These are phyloP conservation scores for Naja naja DNA, from an alignment of 2,113 vertebrate genomes.

Conservation along the genomic window DNA sequence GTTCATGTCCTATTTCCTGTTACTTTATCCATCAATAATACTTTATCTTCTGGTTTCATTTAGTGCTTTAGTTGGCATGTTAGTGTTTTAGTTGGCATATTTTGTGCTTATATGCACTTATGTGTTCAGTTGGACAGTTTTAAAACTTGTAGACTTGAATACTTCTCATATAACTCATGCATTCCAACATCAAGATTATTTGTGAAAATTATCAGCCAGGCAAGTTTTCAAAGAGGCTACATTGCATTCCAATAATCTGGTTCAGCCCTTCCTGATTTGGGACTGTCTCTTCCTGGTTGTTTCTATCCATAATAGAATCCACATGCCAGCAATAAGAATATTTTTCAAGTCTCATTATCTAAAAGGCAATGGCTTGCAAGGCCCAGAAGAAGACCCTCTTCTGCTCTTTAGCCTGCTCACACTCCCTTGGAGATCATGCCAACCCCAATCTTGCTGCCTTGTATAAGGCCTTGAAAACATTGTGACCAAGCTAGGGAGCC, in stretches of 20 bases:
- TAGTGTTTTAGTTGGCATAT: background rate
- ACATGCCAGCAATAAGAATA: background rate
- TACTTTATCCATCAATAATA: background rate
- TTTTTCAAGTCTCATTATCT: background rate
- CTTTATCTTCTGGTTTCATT: background rate
- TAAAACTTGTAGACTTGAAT: background rate
- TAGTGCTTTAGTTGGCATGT: background rate
- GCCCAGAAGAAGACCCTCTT: background rate
- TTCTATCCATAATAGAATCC: background rate
- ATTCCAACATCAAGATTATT: background rate
- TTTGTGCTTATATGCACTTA: background rate
- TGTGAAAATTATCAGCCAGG: background rate
- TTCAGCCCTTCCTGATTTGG: background rate
- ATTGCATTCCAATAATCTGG: background rate
- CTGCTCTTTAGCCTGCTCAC: background rate
- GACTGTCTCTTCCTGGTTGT: background rate
- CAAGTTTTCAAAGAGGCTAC: background rate
- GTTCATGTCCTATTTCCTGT: background rate
- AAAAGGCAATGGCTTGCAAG: background rate
- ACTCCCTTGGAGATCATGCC: background rate
- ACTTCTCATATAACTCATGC: background rate
- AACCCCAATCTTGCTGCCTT: background rate
- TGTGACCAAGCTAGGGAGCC: background rate
- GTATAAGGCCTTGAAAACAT: background rate
- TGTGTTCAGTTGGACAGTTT: background rate